Evolutionary conservation across 2,888 invertebrate genomes (phyloP).

Genomic region (Chesias legatella): DNA sequence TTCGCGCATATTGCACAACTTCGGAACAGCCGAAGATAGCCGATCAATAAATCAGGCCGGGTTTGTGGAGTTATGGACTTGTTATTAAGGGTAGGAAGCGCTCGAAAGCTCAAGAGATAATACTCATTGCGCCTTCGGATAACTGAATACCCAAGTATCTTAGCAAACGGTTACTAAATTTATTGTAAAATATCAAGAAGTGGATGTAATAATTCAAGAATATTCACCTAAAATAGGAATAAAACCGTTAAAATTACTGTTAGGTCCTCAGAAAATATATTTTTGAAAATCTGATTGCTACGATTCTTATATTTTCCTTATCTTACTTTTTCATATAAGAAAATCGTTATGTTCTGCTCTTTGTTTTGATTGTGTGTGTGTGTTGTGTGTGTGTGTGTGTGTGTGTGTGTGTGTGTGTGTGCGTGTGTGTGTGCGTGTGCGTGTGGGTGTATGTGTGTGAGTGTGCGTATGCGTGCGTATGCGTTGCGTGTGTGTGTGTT

Average conservation of each 20-base stretch:
- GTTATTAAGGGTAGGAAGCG: constrained; percentile 32
- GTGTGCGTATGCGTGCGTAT: too few species aligned
- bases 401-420: not conserved
- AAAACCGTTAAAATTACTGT: too few species aligned
- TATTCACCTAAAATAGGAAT: too few species aligned
- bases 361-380: not conserved
- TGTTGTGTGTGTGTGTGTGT: not conserved
- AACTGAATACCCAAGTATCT: constrained; percentile 6
- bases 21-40: constrained; percentile 40
- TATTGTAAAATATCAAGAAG: too few species aligned
- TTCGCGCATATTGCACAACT: constrained; percentile 71
- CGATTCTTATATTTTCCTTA: not conserved
- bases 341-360: too few species aligned
- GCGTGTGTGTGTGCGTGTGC: not conserved
- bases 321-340: not conserved
- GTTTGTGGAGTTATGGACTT: constrained; percentile 43
- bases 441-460: not conserved
- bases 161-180: too few species aligned
- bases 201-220: too few species aligned
- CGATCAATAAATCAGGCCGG: constrained; percentile 55
- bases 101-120: constrained; percentile 29
- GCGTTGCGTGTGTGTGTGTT: too few species aligned
- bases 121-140: constrained; percentile 30
- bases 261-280: too few species aligned
- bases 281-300: constrained; percentile 1